A percentile compares a stretch with the other conserved stretches of the same genome.
These are phyloP conservation scores for Carollia perspicillata DNA, from an alignment of 2,113 vertebrate species.

Conservation along the genomic window DNA sequence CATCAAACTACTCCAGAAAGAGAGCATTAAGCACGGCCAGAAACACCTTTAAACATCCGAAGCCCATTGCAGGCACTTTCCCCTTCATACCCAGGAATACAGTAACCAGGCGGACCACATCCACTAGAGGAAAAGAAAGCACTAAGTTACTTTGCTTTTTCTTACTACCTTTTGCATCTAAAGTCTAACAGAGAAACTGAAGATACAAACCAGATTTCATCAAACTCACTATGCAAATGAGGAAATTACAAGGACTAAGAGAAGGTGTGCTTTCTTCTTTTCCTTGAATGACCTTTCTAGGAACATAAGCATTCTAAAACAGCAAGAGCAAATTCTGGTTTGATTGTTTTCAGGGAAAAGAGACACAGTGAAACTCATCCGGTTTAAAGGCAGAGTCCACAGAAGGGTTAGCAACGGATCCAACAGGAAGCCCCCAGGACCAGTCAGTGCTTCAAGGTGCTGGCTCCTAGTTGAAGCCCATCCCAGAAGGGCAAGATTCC, in stretches of 20 bases:
- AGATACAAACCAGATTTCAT: neutral
- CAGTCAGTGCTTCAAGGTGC: neutral
- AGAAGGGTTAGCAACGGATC: neutral
- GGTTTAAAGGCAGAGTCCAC: neutral
- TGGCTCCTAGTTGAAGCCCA: neutral
- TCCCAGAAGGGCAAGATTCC: neutral
- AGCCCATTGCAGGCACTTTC: neutral
- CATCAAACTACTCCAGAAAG: slow-evolving; percentile 11
- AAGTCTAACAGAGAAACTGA: neutral
- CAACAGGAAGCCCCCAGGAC: neutral
- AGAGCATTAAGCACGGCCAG: neutral
- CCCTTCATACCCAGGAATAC: neutral
- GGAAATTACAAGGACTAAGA: neutral
- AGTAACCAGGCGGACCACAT: neutral
- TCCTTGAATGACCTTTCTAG: neutral
- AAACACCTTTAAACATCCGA: neutral
- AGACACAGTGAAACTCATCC: neutral
- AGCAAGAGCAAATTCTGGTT: neutral
- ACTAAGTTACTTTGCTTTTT: neutral
- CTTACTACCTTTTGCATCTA: neutral
- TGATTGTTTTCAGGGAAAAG: slow-evolving; percentile 42
- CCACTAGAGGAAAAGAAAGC: neutral
- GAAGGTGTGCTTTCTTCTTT: neutral
- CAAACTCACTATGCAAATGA: neutral
- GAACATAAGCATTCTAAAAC: neutral